phyloP scores from a whole-genome alignment of 2,113 vertebrate species.

The Plotosus lineatus region DNA sequence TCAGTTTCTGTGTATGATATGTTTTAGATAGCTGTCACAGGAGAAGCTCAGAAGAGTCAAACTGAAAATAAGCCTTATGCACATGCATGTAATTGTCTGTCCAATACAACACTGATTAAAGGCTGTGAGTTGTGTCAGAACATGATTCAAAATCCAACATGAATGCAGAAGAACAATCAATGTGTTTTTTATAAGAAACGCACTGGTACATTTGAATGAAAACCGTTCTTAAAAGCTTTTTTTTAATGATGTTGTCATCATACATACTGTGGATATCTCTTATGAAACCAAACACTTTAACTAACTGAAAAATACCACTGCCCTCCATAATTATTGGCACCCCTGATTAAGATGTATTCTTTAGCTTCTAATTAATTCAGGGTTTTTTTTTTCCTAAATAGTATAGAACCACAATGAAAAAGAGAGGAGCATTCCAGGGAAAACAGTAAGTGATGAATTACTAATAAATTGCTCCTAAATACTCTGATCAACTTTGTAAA shows the following conservation, averaged over 20 bases:
- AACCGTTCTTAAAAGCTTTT: neutral
- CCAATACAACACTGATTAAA: conserved; percentile 8
- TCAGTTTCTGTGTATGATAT: neutral
- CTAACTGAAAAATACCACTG: neutral
- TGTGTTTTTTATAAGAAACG: neutral
- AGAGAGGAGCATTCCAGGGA: no score
- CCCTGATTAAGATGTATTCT: no score
- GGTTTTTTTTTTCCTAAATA: no score
- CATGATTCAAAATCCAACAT: neutral
- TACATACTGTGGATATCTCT: neutral
- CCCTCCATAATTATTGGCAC: no score
- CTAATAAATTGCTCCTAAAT: no score
- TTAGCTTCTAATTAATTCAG: no score
- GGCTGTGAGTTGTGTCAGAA: neutral
- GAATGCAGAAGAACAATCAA: neutral
- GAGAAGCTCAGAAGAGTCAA: neutral
- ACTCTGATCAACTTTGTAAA: no score
- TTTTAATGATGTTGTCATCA: neutral
- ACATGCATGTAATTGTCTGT: neutral
- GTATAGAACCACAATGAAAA: no score
- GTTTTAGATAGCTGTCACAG: neutral
- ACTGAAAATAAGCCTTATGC: conserved; percentile 10
- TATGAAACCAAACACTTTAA: neutral
- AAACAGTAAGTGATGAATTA: no score
- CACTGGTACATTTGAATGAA: neutral